Evolutionary conservation across 2,113 vertebrate species (phyloP), one percentile per base, ranked within the genome.

Genomic region (Ammospiza caudacuta): DNA sequence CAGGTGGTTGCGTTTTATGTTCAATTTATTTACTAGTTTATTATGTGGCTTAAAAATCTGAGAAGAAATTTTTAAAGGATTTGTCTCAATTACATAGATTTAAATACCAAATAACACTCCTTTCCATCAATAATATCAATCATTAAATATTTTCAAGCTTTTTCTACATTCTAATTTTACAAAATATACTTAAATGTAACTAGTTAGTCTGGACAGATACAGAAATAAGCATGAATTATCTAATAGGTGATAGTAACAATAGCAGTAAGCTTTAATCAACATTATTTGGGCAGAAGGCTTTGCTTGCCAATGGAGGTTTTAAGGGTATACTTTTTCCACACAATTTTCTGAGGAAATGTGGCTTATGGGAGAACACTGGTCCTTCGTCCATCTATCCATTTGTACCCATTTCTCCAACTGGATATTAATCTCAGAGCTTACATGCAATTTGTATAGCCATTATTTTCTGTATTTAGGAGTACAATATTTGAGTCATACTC

Each of bases 1-100:
- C 88, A 96, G 90, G 90, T 94, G 83, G 35, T 43, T 86, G 37
- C 55, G n/a, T 41, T 72, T 94, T 76, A 64, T 51, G 58, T 92
- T 81, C 44, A 15, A 72, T 89, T 86, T 93, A 92, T 95, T 93
- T 93, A 61, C 47, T 92, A 49, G 29, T 57, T 89, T 79, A 61
- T 68, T 68, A 78, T 82, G 66, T 78, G 76, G 47, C 57, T 92
- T 89, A 47, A 87, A 90, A 79, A 25, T 62, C 64, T 64, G 41
- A 86, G 73, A 82, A 88, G 6, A 86, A 89, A 74, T 46, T 88
- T 88, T 72, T n/a, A 75, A 83, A 63, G n/a, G 17, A 44, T 90
- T 96, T 93, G 52, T 86, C 68, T 80, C 37, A 33, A 47, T 92
- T 94, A 75, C 64, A 41, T 51, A 16, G 33, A 74, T 83, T 86